Conservation (phyloP, 2,113 vertebrate species). For the Eublepharis macularius region DNA sequence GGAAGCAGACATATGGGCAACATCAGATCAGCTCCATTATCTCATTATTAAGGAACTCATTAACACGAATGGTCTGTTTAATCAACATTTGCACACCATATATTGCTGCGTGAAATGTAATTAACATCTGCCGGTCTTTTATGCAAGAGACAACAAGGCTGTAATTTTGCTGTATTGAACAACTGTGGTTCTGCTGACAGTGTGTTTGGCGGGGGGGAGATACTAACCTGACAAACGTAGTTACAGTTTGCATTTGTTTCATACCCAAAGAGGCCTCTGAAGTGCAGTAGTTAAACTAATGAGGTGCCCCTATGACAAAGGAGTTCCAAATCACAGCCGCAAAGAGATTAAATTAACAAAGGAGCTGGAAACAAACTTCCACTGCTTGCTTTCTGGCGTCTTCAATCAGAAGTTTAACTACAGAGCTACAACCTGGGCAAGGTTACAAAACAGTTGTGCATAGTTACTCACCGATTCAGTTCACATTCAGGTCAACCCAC, state of each 20-base stretch:
- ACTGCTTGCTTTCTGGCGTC: too few relatives aligned
- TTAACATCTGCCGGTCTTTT: slow-evolving; percentile 62
- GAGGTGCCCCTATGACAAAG: too few relatives aligned
- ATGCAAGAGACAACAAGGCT: slow-evolving; percentile 11
- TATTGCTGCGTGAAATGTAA: slow-evolving; percentile 49
- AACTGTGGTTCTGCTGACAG: slow-evolving; percentile 51
- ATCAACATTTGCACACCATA: not conserved
- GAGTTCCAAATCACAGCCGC: too few relatives aligned
- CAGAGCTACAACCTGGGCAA: too few relatives aligned
- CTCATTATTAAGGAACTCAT: slow-evolving; percentile 59
- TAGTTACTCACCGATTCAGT: too few relatives aligned
- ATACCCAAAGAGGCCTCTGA: not conserved
- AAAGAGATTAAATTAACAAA: too few relatives aligned
- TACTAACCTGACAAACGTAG: not conserved
- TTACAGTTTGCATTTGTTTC: not conserved
- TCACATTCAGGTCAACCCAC: too few relatives aligned
- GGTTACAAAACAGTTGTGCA: too few relatives aligned
- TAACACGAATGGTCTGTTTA: not conserved
- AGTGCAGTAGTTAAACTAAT: not conserved
- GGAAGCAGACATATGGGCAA: slow-evolving; percentile 63
- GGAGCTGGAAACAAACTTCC: too few relatives aligned
- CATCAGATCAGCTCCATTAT: slow-evolving; percentile 63
- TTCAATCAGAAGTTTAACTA: too few relatives aligned
- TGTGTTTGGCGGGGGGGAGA: not conserved
- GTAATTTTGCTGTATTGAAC: slow-evolving; percentile 17